Percentiles rank a stretch among this genome's conserved stretches.
These are phyloP conservation scores for Epinephelus lanceolatus DNA, from an alignment of 2,113 vertebrate genomes.

Conservation along the genomic window DNA sequence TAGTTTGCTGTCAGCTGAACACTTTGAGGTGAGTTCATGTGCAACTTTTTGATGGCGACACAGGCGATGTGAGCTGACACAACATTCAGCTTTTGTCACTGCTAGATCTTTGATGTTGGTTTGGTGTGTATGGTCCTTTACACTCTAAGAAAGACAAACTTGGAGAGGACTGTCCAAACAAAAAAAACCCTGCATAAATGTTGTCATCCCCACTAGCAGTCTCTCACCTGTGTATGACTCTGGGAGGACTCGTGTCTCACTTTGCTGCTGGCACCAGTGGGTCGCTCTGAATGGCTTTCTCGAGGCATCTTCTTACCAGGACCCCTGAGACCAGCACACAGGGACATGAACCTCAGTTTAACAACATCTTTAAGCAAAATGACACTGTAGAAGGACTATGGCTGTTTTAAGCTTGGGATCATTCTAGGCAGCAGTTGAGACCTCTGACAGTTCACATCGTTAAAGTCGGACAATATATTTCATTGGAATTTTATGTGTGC, in stretches of 20 bases:
- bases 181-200: not conserved
- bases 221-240: conserved; percentile 82
- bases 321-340: conserved; percentile 37
- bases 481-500: not conserved
- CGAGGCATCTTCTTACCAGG: conserved; percentile 55
- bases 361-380: not conserved
- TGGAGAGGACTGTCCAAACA: not conserved
- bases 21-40: too few species aligned
- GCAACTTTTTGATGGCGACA: too few species aligned
- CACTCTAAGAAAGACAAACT: not conserved
- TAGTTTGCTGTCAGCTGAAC: too few species aligned
- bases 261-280: conserved; percentile 33
- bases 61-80: too few species aligned
- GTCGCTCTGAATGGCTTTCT: conserved; percentile 74
- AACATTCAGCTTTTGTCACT: too few species aligned
- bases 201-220: not conserved
- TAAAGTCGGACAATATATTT: not conserved
- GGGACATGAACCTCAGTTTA: not conserved
- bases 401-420: not conserved
- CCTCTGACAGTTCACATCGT: not conserved
- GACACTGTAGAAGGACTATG: not conserved
- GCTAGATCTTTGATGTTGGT: too few species aligned
- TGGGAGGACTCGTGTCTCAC: conserved; percentile 68
- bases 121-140: too few species aligned
- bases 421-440: not conserved